These are phyloP conservation scores for Archaeoteleia sp. DNA, from an alignment of 2,888 invertebrate genomes.

Conservation along the genomic window DNA sequence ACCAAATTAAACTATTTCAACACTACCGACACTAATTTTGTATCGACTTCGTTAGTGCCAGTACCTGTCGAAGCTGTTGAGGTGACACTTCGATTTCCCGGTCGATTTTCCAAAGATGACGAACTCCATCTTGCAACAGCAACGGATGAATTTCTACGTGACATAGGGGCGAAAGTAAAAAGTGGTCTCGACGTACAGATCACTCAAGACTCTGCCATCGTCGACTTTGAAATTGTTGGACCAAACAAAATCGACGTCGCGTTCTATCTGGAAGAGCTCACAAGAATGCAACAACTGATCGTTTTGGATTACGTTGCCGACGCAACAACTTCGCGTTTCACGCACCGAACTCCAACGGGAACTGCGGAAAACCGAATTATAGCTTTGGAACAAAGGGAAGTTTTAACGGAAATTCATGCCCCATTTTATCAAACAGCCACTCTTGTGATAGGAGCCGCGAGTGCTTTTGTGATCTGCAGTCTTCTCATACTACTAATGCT, in stretches of 20 bases:
- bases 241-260: slow-evolving; percentile 86
- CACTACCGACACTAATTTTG: too few relatives aligned
- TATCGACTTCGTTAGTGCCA: too few relatives aligned
- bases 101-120: slow-evolving; percentile 76
- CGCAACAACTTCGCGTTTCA: slow-evolving; percentile 80
- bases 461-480: slow-evolving; percentile 87
- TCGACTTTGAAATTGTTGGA: slow-evolving; percentile 79
- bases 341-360: slow-evolving; percentile 76
- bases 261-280: slow-evolving; percentile 86
- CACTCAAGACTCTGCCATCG: slow-evolving; percentile 67
- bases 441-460: slow-evolving; percentile 85
- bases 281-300: slow-evolving; percentile 77
- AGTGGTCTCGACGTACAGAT: slow-evolving; percentile 66
- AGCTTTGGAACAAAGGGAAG: slow-evolving; percentile 81
- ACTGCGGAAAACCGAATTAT: slow-evolving; percentile 73
- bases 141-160: slow-evolving; percentile 66
- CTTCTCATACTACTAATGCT: slow-evolving; percentile 85
- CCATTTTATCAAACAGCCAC: slow-evolving; percentile 84
- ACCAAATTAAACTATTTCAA: slow-evolving; percentile 5
- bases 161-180: slow-evolving; percentile 69
- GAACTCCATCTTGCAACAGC: slow-evolving; percentile 64
- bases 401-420: slow-evolving; percentile 81
- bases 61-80: slow-evolving; percentile 86
- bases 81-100: slow-evolving; percentile 83
- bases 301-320: slow-evolving; percentile 78